These are phyloP conservation scores for Orthonevra nobilis DNA, from an alignment of 2,888 invertebrate genomes.

Conservation along the genomic window DNA sequence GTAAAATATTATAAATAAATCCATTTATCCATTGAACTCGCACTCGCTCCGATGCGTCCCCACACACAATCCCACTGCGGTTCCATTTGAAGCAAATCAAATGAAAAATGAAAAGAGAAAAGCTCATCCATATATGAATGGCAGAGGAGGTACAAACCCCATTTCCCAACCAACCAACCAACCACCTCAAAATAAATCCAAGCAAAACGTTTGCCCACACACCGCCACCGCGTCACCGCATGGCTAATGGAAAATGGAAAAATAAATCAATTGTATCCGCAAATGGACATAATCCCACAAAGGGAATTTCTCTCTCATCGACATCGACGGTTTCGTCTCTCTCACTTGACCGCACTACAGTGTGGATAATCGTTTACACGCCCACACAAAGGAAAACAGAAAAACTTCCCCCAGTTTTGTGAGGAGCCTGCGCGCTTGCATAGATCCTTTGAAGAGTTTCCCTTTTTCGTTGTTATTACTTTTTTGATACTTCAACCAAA, in stretches of 20 bases:
- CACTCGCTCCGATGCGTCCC: not conserved
- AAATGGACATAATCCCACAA: constrained; percentile 48
- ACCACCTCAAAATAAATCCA: constrained; percentile 30
- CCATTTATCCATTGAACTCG: constrained; percentile 43
- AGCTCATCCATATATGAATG: not conserved
- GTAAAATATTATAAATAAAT: constrained; percentile 14
- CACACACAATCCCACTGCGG: not conserved
- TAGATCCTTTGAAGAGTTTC: constrained; percentile 5
- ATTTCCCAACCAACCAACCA: too few relatives aligned
- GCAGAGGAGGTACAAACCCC: too few relatives aligned
- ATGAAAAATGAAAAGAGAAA: not conserved
- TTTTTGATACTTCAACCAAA: too few relatives aligned
- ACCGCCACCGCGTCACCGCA: too few relatives aligned
- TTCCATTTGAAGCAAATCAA: not conserved
- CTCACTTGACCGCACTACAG: constrained; percentile 17
- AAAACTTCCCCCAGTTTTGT: constrained; percentile 1
- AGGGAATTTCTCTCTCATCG: constrained; percentile 20
- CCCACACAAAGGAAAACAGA: constrained; percentile 24
- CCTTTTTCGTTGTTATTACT: too few relatives aligned
- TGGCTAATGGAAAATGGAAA: constrained; percentile 40
- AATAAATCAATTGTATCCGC: constrained; percentile 55
- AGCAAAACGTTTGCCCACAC: constrained; percentile 45
- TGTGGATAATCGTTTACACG: constrained; percentile 31
- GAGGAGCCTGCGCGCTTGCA: constrained; percentile 45
- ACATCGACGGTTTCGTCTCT: constrained; percentile 8